Conservation (phyloP, 2,888 invertebrate genomes). For the Rhingia rostrata region DNA sequence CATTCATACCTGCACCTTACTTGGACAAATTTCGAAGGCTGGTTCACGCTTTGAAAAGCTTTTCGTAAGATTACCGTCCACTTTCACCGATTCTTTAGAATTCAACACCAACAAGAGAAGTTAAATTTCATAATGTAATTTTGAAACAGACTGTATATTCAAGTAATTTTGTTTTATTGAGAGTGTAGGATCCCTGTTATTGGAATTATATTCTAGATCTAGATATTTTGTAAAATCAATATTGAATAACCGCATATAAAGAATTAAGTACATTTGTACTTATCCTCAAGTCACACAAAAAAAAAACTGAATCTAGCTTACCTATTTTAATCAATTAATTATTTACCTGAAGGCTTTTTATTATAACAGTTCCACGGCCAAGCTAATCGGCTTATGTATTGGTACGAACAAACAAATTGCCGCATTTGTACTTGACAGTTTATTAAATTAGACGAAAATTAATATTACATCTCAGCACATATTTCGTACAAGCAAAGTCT, state of each 20-base stretch:
- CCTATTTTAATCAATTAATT: background rate
- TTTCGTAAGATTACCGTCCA: too few species aligned
- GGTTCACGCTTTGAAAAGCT: too few species aligned
- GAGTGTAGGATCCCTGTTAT: too few species aligned
- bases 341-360: constrained; percentile 1
- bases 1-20: too few species aligned
- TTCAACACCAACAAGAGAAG: too few species aligned
- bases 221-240: too few species aligned
- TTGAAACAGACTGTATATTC: too few species aligned
- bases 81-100: too few species aligned
- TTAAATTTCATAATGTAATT: too few species aligned
- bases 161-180: too few species aligned
- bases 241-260: background rate
- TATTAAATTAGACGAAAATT: background rate
- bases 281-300: background rate
- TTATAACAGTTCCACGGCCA: background rate
- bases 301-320: background rate
- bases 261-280: background rate
- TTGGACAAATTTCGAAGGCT: too few species aligned
- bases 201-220: too few species aligned
- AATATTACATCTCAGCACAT: background rate
- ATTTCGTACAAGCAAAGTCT: background rate
- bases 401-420: background rate
- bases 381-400: constrained; percentile 3
- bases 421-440: background rate